Evolutionary conservation across 2,888 invertebrate genomes (phyloP).

Genomic region (Volucella bombylans): DNA sequence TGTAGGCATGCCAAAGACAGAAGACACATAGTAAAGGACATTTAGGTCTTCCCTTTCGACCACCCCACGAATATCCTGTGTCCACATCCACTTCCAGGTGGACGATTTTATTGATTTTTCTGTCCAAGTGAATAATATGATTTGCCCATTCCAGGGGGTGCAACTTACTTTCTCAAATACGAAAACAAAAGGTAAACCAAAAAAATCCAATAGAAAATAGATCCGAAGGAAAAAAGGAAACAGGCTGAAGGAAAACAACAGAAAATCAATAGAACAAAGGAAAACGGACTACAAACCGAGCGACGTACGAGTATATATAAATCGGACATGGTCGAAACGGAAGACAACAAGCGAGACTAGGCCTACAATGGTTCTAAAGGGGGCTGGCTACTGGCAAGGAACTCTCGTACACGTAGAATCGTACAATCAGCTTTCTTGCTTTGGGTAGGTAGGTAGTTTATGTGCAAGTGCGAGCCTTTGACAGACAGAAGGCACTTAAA

Average conservation of each 20-base stretch:
- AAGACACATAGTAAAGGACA: constrained; percentile 29
- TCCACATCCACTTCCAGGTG: constrained; percentile 49
- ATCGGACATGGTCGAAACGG: constrained; percentile 16
- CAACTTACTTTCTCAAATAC: constrained; percentile 32
- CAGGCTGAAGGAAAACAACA: neutral
- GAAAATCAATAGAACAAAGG: constrained; percentile 36
- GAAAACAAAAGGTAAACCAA: constrained; percentile 10
- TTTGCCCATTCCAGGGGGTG: constrained; percentile 33
- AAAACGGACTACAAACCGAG: too few relatives aligned
- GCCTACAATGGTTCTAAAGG: neutral
- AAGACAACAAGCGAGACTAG: constrained; percentile 23
- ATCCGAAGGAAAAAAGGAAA: neutral
- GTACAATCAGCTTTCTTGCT: constrained; percentile 37
- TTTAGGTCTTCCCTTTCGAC: constrained; percentile 21
- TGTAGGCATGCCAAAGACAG: constrained; percentile 17
- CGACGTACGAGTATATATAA: too few relatives aligned
- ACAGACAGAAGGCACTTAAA: constrained; percentile 51
- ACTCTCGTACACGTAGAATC: neutral
- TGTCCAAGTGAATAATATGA: constrained; percentile 68
- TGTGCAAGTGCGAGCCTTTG: constrained; percentile 13
- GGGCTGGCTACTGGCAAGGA: neutral
- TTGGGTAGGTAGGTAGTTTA: constrained; percentile 4
- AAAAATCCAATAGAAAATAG: too few relatives aligned
- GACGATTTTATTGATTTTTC: constrained; percentile 64
- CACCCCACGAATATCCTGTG: constrained; percentile 45